phyloP scores from a whole-genome alignment of 1,140 invertebrate species.

The Cyphomyrmex costatus region DNA sequence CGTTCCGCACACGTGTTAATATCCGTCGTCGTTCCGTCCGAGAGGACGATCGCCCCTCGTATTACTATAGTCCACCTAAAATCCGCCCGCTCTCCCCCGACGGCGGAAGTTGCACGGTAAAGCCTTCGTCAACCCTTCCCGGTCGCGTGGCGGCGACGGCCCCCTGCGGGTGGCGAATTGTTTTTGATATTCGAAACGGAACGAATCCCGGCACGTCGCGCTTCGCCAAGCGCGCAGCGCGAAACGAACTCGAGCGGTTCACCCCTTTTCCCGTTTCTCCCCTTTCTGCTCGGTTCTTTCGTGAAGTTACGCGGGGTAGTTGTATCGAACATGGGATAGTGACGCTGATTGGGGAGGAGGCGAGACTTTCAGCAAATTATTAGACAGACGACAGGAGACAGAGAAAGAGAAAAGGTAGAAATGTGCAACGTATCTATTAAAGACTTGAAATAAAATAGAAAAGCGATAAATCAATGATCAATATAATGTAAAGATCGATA shows the following conservation, averaged over 20 bases:
- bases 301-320: slow-evolving; percentile 19
- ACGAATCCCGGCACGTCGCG: slow-evolving; percentile 72
- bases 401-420: background rate
- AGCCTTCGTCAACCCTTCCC: slow-evolving; percentile 73
- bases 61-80: slow-evolving; percentile 54
- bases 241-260: slow-evolving; percentile 56
- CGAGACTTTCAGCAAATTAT: slow-evolving; percentile 48
- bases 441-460: background rate
- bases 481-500: background rate
- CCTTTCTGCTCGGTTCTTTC: slow-evolving; percentile 17
- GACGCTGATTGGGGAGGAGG: slow-evolving; percentile 20
- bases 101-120: slow-evolving; percentile 42
- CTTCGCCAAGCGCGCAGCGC: slow-evolving; percentile 66
- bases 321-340: slow-evolving; percentile 28
- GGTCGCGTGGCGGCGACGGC: slow-evolving; percentile 58
- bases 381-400: background rate
- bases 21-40: slow-evolving; percentile 75
- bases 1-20: slow-evolving; percentile 78
- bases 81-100: slow-evolving; percentile 48
- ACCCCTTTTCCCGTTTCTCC: slow-evolving; percentile 23
- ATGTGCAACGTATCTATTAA: background rate
- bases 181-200: slow-evolving; percentile 82
- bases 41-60: slow-evolving; percentile 31
- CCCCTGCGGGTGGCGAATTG: slow-evolving; percentile 71
- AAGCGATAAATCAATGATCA: background rate